These are phyloP conservation scores for Aphaenogaster ashmeadi DNA, from an alignment of 1,140 invertebrate genomes.

Conservation along the genomic window DNA sequence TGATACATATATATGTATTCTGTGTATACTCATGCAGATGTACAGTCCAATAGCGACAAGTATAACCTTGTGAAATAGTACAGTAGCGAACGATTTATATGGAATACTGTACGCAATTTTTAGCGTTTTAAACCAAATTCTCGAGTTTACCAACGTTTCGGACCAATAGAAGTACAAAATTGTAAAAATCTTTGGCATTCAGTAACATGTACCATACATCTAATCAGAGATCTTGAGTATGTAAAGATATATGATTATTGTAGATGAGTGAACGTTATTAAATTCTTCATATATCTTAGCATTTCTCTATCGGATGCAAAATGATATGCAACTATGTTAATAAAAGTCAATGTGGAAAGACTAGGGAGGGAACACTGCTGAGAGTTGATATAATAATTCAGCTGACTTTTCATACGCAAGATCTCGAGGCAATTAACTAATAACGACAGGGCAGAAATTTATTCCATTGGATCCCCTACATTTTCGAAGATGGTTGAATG, in stretches of 20 bases:
- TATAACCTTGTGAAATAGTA: constrained; percentile 14
- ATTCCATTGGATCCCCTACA: constrained; percentile 84
- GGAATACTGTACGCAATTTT: constrained; percentile 33
- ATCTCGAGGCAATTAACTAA: constrained; percentile 72
- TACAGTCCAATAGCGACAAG: not conserved
- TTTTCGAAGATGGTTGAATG: constrained; percentile 85
- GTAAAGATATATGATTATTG: constrained; percentile 69
- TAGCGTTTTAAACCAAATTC: constrained; percentile 1
- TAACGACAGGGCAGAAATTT: constrained; percentile 72
- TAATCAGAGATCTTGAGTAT: constrained; percentile 75
- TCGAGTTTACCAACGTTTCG: not conserved
- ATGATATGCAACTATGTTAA: constrained; percentile 69
- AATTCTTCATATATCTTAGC: constrained; percentile 57
- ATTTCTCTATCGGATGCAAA: constrained; percentile 53
- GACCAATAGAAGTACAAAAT: constrained; percentile 1
- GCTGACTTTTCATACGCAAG: constrained; percentile 76
- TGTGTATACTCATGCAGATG: not conserved
- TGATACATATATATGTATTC: not conserved
- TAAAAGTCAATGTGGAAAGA: constrained; percentile 74
- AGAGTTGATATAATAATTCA: constrained; percentile 48
- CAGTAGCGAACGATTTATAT: constrained; percentile 13
- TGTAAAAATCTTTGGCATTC: constrained; percentile 75
- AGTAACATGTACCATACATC: constrained; percentile 75
- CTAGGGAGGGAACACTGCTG: constrained; percentile 73
- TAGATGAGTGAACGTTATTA: constrained; percentile 55